Evolutionary conservation across 2,888 invertebrate species (phyloP).

Genomic region (Synergus gifuensis): DNA sequence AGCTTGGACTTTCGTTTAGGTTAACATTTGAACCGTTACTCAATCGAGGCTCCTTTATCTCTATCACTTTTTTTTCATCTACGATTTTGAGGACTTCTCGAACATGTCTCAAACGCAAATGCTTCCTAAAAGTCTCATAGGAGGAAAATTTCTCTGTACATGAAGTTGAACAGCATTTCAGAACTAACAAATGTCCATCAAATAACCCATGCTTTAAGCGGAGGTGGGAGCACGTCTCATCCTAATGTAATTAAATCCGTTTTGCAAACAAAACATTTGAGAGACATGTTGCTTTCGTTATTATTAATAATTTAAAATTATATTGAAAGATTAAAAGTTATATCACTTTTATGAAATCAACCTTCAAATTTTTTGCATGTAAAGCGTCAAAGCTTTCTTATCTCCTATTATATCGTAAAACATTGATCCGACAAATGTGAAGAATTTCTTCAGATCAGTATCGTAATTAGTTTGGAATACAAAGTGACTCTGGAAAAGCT

Average conservation of each 20-base stretch:
- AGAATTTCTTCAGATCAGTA: conserved; percentile 43
- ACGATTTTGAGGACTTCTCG: neutral
- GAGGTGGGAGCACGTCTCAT: conserved; percentile 16
- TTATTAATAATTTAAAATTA: too few relatives aligned
- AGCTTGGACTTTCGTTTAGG: too few relatives aligned
- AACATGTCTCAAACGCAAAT: neutral
- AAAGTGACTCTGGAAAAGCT: conserved; percentile 44
- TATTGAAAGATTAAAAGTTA: too few relatives aligned
- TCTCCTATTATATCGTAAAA: conserved; percentile 36
- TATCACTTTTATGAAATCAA: neutral
- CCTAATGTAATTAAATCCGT: conserved; percentile 2
- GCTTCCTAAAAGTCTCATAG: neutral
- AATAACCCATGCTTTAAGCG: neutral
- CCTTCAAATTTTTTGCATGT: conserved; percentile 39
- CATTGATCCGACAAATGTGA: conserved; percentile 42
- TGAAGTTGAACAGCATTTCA: neutral
- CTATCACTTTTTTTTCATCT: too few relatives aligned
- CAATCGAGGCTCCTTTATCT: too few relatives aligned
- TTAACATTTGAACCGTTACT: too few relatives aligned
- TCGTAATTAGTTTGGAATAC: conserved; percentile 44
- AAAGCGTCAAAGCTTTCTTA: conserved; percentile 20
- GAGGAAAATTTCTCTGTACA: conserved; percentile 13
- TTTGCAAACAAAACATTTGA: conserved; percentile 17
- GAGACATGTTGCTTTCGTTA: conserved; percentile 3
- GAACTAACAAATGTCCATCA: conserved; percentile 15